Percentiles rank a stretch among this genome's conserved stretches.
Evolutionary conservation across 1,140 invertebrate species (phyloP).

Genomic region (Bathynomus jamesi): DNA sequence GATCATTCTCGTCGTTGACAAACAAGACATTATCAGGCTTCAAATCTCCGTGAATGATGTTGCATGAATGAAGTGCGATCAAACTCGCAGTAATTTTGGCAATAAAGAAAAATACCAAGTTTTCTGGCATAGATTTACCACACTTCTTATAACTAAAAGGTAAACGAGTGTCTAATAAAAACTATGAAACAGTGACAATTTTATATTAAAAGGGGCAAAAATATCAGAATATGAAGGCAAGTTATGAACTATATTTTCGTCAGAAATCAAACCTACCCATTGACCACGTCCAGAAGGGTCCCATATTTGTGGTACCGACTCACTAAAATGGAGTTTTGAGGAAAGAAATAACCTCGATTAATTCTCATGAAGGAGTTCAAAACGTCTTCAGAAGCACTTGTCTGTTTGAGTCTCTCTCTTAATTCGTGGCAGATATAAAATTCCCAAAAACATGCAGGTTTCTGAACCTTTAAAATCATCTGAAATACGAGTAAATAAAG

Average conservation of each 20-base stretch:
- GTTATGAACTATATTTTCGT: too few species aligned
- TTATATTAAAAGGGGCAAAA: not conserved
- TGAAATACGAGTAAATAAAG: not conserved
- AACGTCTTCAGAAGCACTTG: not conserved
- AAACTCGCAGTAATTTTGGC: constrained; percentile 82
- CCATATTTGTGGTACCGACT: constrained; percentile 67
- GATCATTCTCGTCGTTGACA: constrained; percentile 45
- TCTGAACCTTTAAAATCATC: constrained; percentile 43
- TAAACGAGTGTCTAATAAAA: not conserved
- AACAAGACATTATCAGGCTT: constrained; percentile 95
- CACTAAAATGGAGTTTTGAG: constrained; percentile 67
- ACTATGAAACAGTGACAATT: not conserved
- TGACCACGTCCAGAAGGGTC: constrained; percentile 65
- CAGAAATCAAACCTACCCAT: constrained; percentile 49
- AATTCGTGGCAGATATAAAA: constrained; percentile 48
- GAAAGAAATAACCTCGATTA: constrained; percentile 52
- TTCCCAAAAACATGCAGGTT: constrained; percentile 46
- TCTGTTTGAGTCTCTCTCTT: constrained; percentile 40
- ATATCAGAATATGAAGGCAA: not conserved
- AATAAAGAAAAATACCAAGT: constrained; percentile 68
- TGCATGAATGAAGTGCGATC: constrained; percentile 75
- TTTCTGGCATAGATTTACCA: constrained; percentile 47
- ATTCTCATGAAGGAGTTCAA: constrained; percentile 41
- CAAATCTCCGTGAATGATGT: constrained; percentile 92
- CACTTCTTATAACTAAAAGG: constrained; percentile 18